Evolutionary conservation across 2,888 invertebrate species (phyloP).

Genomic region (Pristionchus mayeri): DNA sequence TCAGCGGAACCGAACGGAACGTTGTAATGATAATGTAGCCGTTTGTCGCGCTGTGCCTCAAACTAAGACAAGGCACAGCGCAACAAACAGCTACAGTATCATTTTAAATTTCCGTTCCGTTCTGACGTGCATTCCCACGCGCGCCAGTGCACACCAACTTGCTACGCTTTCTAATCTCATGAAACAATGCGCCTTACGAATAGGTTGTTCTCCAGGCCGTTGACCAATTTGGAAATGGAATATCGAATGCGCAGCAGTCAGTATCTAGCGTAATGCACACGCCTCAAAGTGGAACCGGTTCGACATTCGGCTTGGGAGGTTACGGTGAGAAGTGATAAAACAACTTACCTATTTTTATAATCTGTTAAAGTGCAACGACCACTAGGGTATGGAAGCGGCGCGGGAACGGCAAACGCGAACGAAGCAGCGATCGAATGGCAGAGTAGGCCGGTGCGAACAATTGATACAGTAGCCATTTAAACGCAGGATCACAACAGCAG

Average conservation of each 20-base stretch:
- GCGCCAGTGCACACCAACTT: too few species aligned
- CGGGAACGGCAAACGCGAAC: neutral
- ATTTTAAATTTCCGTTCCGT: neutral
- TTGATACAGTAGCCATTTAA: neutral
- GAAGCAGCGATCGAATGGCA: neutral
- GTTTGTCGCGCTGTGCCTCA: neutral
- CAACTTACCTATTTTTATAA: neutral
- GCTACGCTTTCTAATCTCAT: too few species aligned
- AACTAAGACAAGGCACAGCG: too few species aligned
- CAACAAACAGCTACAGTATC: too few species aligned
- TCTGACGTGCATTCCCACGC: neutral
- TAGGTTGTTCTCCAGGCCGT: neutral
- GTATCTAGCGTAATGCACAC: neutral
- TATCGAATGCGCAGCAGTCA: neutral
- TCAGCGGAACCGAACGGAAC: too few species aligned
- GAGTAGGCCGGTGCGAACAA: neutral
- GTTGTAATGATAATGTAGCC: too few species aligned
- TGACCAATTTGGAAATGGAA: conserved; percentile 18
- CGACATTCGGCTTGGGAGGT: neutral
- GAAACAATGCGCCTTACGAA: too few species aligned
- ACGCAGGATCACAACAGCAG: neutral
- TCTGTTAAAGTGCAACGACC: neutral
- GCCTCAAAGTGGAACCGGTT: neutral
- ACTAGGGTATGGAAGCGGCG: neutral
- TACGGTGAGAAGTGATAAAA: conserved; percentile 4